A percentile compares a stretch with the other conserved stretches of the same genome.
These are phyloP conservation scores for Genyomyrus donnyi DNA, from an alignment of 2,113 vertebrate genomes.

Conservation along the genomic window DNA sequence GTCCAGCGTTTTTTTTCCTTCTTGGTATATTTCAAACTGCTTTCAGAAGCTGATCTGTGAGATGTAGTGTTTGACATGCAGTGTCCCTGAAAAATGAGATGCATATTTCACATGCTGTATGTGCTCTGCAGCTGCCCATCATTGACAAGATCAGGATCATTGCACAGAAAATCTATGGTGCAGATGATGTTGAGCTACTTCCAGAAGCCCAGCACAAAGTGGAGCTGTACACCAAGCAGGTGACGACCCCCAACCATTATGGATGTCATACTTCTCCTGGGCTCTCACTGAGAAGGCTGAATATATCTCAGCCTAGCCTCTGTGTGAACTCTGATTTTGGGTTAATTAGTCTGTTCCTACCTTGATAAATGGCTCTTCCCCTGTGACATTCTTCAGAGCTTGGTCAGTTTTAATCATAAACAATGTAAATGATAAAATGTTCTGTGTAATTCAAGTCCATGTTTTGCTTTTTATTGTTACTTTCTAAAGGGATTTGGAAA, in stretches of 20 bases:
- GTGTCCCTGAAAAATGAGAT: background rate
- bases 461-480: background rate
- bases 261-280: background rate
- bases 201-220: slow-evolving; percentile 86
- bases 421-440: background rate
- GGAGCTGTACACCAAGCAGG: slow-evolving; percentile 87
- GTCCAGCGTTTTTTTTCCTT: background rate
- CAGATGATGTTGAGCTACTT: slow-evolving; percentile 82
- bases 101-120: background rate
- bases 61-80: background rate
- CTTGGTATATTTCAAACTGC: background rate
- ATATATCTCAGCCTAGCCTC: background rate
- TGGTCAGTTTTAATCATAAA: background rate
- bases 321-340: background rate
- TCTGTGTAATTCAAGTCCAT: background rate
- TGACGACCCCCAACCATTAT: slow-evolving; percentile 36
- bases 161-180: slow-evolving; percentile 91
- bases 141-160: slow-evolving; percentile 88
- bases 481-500: slow-evolving; percentile 76
- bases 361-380: background rate
- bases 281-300: background rate
- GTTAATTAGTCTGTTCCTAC: background rate
- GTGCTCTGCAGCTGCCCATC: slow-evolving; percentile 67
- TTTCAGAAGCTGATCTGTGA: background rate
- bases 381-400: background rate